These are phyloP conservation scores for Lysandra coridon DNA, from an alignment of 2,888 invertebrate species.

Conservation along the genomic window DNA sequence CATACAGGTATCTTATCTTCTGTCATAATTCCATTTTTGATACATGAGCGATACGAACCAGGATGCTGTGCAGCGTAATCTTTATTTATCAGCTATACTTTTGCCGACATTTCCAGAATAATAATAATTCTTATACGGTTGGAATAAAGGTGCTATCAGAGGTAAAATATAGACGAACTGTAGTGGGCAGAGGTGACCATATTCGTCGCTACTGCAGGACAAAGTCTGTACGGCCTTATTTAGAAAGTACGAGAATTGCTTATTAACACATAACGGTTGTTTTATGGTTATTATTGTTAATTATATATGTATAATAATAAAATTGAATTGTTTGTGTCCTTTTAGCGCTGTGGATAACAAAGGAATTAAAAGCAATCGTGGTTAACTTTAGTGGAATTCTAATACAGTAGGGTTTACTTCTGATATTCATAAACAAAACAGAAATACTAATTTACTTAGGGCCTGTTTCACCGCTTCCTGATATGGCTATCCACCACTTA, in stretches of 20 bases:
- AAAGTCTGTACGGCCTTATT: conserved; percentile 18
- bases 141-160: not conserved
- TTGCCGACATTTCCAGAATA: not conserved
- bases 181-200: conserved; percentile 6
- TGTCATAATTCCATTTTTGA: conserved; percentile 11
- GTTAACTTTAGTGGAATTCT: not conserved
- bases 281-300: not conserved
- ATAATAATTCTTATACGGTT: not conserved
- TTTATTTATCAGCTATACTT: not conserved
- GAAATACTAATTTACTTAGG: too few relatives aligned
- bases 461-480: too few relatives aligned
- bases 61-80: conserved; percentile 9
- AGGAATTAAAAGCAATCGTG: not conserved
- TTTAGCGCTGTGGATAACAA: not conserved
- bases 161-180: not conserved
- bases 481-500: too few relatives aligned
- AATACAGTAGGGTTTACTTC: not conserved
- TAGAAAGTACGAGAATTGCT: conserved; percentile 16
- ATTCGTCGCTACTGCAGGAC: conserved; percentile 16
- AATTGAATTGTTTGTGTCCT: not conserved
- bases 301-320: not conserved
- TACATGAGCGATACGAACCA: not conserved
- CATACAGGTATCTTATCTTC: not conserved
- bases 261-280: not conserved
- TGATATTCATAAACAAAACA: too few relatives aligned